Conservation (phyloP, 1,140 invertebrate species). For the Eubasilissa regina region DNA sequence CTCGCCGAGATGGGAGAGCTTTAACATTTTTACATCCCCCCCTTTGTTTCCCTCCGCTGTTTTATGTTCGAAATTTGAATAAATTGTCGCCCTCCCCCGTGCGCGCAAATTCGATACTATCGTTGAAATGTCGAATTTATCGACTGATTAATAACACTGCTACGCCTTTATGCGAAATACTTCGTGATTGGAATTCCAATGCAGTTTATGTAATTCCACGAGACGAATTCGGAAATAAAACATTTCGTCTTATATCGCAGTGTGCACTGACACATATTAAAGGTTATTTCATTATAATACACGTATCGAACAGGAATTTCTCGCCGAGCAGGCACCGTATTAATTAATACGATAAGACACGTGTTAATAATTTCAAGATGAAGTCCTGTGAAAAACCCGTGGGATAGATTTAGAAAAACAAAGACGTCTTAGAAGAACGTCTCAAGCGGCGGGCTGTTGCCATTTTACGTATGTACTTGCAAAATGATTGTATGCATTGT, state of each 20-base stretch:
- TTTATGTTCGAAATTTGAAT: constrained; percentile 61
- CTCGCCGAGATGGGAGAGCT: constrained; percentile 38
- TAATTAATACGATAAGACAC: too few species aligned
- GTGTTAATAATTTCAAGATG: too few species aligned
- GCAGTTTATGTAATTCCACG: constrained; percentile 38
- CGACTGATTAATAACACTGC: constrained; percentile 60
- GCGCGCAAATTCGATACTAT: constrained; percentile 54
- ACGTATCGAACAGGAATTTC: too few species aligned
- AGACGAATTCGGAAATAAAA: constrained; percentile 22
- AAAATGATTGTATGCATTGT: too few species aligned
- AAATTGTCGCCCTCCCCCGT: constrained; percentile 57
- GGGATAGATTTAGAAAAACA: too few species aligned
- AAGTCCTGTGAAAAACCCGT: too few species aligned
- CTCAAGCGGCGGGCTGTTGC: too few species aligned
- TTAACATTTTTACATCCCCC: constrained; percentile 45
- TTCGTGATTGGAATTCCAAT: constrained; percentile 50
- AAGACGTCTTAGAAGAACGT: too few species aligned
- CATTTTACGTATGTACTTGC: too few species aligned
- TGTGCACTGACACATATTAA: not conserved
- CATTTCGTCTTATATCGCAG: constrained; percentile 11
- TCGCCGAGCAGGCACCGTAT: too few species aligned
- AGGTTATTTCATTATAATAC: too few species aligned
- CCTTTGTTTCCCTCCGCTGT: constrained; percentile 49
- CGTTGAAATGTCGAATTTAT: constrained; percentile 60
- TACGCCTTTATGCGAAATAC: constrained; percentile 42